Conservation (phyloP, 2,113 vertebrate genomes). For the Mystacornis crossleyi region DNA sequence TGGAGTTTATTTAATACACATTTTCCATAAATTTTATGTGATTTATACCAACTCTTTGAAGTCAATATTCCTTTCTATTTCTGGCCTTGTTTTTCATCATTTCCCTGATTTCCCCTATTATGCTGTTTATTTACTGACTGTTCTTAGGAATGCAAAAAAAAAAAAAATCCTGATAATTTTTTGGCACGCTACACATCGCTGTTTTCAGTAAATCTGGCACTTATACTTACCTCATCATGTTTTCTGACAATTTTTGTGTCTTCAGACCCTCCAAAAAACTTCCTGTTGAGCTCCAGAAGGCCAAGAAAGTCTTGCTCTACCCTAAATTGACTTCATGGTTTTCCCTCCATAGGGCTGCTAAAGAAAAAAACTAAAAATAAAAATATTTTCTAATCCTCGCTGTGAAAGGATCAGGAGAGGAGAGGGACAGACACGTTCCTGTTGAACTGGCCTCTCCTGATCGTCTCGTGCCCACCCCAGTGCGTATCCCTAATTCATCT, state of each 20-base stretch:
- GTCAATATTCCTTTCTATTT: neutral
- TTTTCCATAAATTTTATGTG: neutral
- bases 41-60: neutral
- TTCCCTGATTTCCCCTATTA: neutral
- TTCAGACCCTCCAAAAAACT: neutral
- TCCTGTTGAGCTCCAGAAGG: neutral
- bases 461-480: neutral
- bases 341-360: neutral
- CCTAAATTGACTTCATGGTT: neutral
- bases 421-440: neutral
- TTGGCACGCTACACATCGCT: neutral
- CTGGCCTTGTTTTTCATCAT: neutral
- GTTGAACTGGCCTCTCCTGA: neutral
- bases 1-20: neutral
- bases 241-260: neutral
- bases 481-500: neutral
- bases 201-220: neutral
- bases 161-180: neutral
- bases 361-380: neutral
- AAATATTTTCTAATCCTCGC: neutral
- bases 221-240: neutral
- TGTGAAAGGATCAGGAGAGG: neutral
- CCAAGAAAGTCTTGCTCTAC: neutral
- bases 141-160: neutral
- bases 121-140: neutral